Percentiles rank a stretch among this genome's conserved stretches.
Evolutionary conservation across 2,113 vertebrate species (phyloP).

Genomic region (Plotosus lineatus): DNA sequence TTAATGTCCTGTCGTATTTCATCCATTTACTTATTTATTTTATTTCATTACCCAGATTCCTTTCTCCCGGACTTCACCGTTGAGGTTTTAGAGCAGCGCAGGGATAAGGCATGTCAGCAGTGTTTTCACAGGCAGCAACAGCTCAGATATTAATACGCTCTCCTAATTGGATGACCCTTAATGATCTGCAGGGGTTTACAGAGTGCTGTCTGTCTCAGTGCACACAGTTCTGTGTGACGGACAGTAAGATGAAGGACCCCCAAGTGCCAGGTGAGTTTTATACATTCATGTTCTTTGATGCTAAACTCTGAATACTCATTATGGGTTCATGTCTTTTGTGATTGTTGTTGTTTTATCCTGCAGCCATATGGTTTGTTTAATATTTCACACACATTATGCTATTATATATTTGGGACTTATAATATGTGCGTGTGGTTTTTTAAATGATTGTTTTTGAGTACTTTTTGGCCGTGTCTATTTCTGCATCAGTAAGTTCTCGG

Average conservation of each 20-base stretch:
- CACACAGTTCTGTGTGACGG: conserved; percentile 48
- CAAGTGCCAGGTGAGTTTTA: conserved; percentile 65
- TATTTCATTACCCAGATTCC: neutral
- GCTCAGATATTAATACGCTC: conserved; percentile 59
- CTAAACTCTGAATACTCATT: neutral
- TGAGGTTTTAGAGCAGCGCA: neutral
- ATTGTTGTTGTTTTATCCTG: neutral
- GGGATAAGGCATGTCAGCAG: conserved; percentile 32
- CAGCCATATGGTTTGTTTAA: neutral
- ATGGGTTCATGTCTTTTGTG: neutral
- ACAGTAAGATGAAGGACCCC: conserved; percentile 66
- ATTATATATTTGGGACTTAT: neutral
- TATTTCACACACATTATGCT: neutral
- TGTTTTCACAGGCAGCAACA: conserved; percentile 40
- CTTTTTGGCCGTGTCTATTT: neutral
- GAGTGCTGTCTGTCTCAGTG: conserved; percentile 49
- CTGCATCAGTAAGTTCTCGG: too few relatives aligned
- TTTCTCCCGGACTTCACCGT: neutral
- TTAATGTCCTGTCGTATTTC: neutral
- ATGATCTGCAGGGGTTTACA: conserved; percentile 44
- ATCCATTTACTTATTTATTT: neutral
- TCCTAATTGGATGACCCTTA: conserved; percentile 67
- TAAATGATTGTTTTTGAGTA: neutral
- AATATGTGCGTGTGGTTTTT: neutral
- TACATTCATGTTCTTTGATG: neutral